These are phyloP conservation scores for Onychostruthus taczanowskii DNA, from an alignment of 2,113 vertebrate genomes.

Conservation along the genomic window DNA sequence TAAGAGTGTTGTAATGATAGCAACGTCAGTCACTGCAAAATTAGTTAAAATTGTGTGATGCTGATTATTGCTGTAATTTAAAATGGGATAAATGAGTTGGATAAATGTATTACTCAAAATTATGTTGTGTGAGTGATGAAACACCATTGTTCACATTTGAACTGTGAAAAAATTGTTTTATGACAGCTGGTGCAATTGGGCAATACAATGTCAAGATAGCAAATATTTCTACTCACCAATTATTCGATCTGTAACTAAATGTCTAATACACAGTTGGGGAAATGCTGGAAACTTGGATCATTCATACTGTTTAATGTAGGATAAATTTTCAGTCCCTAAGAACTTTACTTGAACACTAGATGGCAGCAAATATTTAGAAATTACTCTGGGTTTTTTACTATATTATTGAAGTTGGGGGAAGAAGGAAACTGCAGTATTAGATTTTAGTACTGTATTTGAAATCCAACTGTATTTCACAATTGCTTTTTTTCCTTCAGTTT, in stretches of 20 bases:
- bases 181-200: neutral
- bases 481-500: neutral
- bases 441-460: neutral
- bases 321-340: neutral
- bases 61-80: neutral
- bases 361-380: constrained; percentile 74
- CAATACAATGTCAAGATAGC: neutral
- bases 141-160: neutral
- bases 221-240: neutral
- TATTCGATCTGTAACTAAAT: neutral
- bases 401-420: neutral
- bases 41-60: neutral
- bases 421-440: neutral
- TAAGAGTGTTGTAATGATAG: neutral
- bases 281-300: neutral
- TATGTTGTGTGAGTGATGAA: neutral
- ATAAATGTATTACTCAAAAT: neutral
- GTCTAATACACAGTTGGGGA: neutral
- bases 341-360: constrained; percentile 56
- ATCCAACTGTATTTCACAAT: neutral
- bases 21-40: neutral
- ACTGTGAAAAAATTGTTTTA: neutral
- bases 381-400: neutral
- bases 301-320: neutral
- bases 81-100: neutral